Conservation (phyloP, 1,140 invertebrate genomes). For the Dolichoris vasculosae region DNA sequence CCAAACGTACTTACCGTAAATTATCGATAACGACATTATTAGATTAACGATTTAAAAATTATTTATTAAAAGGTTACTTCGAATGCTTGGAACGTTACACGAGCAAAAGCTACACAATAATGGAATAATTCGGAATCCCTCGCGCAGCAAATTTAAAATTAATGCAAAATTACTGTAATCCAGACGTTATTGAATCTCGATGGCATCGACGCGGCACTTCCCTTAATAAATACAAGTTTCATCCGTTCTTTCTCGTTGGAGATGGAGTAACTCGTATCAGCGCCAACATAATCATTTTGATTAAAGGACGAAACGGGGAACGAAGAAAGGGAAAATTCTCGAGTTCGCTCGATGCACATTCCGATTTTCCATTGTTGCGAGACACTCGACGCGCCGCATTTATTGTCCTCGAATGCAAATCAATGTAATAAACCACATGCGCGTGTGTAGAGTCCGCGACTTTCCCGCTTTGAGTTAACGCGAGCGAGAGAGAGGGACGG, state of each 20-base stretch:
- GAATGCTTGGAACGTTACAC: background rate
- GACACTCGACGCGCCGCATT: slow-evolving; percentile 9
- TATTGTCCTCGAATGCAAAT: slow-evolving; percentile 37
- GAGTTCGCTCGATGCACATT: background rate
- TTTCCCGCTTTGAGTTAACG: background rate
- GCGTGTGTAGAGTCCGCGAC: background rate
- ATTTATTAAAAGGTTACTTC: background rate
- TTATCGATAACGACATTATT: too few relatives aligned
- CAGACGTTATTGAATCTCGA: background rate
- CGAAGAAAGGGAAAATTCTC: background rate
- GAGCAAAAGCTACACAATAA: background rate
- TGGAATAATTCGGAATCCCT: background rate
- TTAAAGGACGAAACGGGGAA: background rate
- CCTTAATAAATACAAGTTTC: background rate
- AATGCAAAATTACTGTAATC: background rate
- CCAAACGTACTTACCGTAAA: too few relatives aligned
- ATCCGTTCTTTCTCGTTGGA: background rate
- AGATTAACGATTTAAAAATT: too few relatives aligned
- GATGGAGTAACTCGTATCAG: background rate
- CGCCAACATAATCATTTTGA: slow-evolving; percentile 1
- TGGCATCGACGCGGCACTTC: background rate
- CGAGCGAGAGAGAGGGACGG: background rate
- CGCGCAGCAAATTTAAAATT: background rate
- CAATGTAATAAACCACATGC: slow-evolving; percentile 30
- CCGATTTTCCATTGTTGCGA: slow-evolving; percentile 17